Percentiles rank a stretch among this genome's conserved stretches.
Evolutionary conservation across 2,888 invertebrate species (phyloP).

Genomic region (Limnephilus rhombicus): DNA sequence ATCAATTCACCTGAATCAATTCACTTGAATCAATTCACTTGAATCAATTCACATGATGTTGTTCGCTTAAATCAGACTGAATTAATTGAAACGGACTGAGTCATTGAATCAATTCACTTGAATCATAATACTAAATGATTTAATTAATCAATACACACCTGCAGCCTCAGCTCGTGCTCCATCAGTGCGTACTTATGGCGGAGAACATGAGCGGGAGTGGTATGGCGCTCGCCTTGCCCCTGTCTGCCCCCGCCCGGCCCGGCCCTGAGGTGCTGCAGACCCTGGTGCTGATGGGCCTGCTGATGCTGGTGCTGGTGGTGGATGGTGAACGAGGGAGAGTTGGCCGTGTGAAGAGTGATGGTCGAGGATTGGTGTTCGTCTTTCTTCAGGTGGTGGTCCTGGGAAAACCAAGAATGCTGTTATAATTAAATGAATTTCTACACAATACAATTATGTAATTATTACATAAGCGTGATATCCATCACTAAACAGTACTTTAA

Average conservation of each 20-base stretch:
- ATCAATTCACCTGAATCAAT: too few species aligned
- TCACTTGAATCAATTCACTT: too few species aligned
- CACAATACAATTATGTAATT: too few species aligned
- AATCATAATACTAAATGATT: too few species aligned
- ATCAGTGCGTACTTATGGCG: constrained; percentile 76
- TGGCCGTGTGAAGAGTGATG: constrained; percentile 56
- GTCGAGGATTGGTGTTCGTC: constrained; percentile 49
- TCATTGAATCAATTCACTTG: too few species aligned
- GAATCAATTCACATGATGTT: too few species aligned
- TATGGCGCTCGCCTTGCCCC: constrained; percentile 2
- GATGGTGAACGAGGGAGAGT: constrained; percentile 59
- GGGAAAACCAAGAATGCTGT: not conserved
- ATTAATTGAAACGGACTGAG: too few species aligned
- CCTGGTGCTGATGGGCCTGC: constrained; percentile 65
- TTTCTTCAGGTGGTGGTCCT: constrained; percentile 59
- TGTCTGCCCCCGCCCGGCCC: not conserved
- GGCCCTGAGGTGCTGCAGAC: constrained; percentile 70
- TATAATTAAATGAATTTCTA: not conserved
- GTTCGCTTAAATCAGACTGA: too few species aligned
- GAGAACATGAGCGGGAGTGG: constrained; percentile 65
- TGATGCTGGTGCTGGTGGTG: constrained; percentile 51
- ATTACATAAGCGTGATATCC: too few species aligned
- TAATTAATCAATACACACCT: constrained; percentile 69
- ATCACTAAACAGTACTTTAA: too few species aligned
- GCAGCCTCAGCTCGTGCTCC: constrained; percentile 75